A percentile compares a stretch with the other conserved stretches of the same genome.
phyloP scores from a whole-genome alignment of 2,113 vertebrate species.

The Haemorhous mexicanus region DNA sequence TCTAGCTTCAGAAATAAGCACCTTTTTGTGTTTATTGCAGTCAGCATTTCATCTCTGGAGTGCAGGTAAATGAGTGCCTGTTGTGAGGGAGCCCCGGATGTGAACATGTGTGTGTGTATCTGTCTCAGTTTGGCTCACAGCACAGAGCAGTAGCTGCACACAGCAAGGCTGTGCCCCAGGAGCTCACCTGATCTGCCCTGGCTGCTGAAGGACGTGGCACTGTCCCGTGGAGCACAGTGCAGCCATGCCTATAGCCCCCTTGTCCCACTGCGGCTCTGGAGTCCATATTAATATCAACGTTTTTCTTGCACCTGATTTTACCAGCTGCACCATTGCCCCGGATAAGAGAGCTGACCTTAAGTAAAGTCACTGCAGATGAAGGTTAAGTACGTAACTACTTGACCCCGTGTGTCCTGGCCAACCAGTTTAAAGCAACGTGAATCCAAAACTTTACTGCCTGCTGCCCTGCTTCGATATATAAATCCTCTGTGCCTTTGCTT shows the following conservation, averaged over 20 bases:
- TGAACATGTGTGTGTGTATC: rapidly evolving
- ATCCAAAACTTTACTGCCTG: background rate
- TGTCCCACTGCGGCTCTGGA: rapidly evolving
- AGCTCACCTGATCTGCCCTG: background rate
- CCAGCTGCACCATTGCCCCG: background rate
- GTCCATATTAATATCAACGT: rapidly evolving
- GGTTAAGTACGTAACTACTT: background rate
- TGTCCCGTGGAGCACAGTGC: background rate
- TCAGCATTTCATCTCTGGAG: background rate
- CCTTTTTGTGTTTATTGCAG: background rate
- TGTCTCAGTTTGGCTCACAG: rapidly evolving
- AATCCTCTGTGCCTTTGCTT: background rate
- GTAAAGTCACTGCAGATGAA: background rate
- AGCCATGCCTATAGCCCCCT: rapidly evolving
- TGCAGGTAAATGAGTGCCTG: background rate
- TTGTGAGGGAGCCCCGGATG: background rate
- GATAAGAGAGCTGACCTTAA: background rate
- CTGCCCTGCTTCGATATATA: background rate
- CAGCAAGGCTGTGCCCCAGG: background rate
- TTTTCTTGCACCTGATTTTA: background rate
- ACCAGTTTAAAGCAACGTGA: background rate
- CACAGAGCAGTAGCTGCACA: background rate
- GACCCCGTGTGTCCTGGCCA: background rate
- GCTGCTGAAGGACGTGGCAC: rapidly evolving
- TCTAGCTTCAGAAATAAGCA: background rate